Percentiles rank a stretch among this genome's conserved stretches.
phyloP scores from a whole-genome alignment of 1,140 invertebrate genomes.

The Scaptomyza hsui region DNA sequence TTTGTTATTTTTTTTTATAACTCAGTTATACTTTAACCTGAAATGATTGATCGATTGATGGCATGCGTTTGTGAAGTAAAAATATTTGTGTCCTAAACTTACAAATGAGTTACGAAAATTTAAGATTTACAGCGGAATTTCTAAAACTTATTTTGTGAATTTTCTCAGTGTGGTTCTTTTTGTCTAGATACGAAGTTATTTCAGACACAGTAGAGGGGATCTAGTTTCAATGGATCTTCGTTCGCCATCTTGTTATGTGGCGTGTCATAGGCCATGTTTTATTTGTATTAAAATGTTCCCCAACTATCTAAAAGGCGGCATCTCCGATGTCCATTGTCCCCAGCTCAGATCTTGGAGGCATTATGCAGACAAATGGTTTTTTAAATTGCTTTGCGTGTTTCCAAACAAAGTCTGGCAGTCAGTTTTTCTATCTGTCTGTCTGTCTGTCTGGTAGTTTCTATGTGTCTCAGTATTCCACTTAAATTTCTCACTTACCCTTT shows the following conservation, averaged over 20 bases:
- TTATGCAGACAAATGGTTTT: conserved; percentile 73
- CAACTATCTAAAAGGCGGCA: conserved; percentile 40
- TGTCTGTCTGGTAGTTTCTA: too few relatives aligned
- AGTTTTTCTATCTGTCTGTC: conserved; percentile 17
- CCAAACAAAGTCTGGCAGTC: conserved; percentile 38
- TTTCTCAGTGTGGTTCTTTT: too few relatives aligned
- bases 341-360: conserved; percentile 11
- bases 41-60: too few relatives aligned
- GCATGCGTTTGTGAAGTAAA: too few relatives aligned
- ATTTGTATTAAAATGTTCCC: conserved; percentile 19
- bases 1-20: too few relatives aligned
- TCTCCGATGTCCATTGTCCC: conserved; percentile 7
- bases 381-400: conserved; percentile 76
- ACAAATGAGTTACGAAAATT: too few relatives aligned
- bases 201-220: conserved; percentile 57
- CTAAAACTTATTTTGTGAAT: too few relatives aligned
- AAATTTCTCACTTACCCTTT: neutral
- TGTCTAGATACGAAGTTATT: conserved; percentile 70
- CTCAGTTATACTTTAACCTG: too few relatives aligned
- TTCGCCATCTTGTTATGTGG: conserved; percentile 55
- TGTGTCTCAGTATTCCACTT: neutral
- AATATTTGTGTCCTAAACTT: too few relatives aligned
- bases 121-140: too few relatives aligned
- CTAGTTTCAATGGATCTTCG: neutral
- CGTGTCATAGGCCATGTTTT: conserved; percentile 58